phyloP scores from a whole-genome alignment of 2,113 vertebrate genomes.

The Poeciliopsis retropinna region DNA sequence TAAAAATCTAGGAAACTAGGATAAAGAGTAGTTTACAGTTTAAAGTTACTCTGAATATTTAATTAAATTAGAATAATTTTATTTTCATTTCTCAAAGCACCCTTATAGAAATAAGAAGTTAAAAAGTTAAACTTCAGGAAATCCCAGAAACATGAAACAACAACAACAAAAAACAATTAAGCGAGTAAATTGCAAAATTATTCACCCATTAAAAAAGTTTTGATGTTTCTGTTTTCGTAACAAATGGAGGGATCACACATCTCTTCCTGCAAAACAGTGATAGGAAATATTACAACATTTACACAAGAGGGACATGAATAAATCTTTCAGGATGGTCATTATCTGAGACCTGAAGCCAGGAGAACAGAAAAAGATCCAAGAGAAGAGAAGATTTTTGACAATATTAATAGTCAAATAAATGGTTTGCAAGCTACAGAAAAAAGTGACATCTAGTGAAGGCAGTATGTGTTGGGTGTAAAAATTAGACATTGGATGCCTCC shows the following conservation, averaged over 20 bases:
- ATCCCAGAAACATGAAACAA: background rate
- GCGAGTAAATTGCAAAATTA: background rate
- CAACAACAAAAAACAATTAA: too few relatives aligned
- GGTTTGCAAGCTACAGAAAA: too few relatives aligned
- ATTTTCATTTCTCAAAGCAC: too few relatives aligned
- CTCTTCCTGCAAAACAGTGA: conserved; percentile 76
- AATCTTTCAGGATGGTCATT: too few relatives aligned
- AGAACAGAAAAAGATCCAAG: background rate
- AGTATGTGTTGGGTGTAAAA: background rate
- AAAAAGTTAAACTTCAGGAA: background rate
- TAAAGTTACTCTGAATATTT: too few relatives aligned
- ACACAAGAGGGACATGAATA: too few relatives aligned
- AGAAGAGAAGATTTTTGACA: too few relatives aligned
- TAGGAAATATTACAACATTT: background rate
- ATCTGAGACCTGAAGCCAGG: background rate
- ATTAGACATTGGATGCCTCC: background rate
- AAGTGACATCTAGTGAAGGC: conserved; percentile 35
- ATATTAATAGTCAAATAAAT: background rate
- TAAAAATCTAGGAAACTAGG: background rate
- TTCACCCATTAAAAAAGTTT: conserved; percentile 86
- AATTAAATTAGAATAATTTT: too few relatives aligned
- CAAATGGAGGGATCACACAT: conserved; percentile 84
- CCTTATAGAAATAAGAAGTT: too few relatives aligned
- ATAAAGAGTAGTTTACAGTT: background rate
- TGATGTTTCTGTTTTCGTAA: conserved; percentile 83